phyloP scores from a whole-genome alignment of 1,140 invertebrate genomes.

The Cryptotermes secundus region DNA sequence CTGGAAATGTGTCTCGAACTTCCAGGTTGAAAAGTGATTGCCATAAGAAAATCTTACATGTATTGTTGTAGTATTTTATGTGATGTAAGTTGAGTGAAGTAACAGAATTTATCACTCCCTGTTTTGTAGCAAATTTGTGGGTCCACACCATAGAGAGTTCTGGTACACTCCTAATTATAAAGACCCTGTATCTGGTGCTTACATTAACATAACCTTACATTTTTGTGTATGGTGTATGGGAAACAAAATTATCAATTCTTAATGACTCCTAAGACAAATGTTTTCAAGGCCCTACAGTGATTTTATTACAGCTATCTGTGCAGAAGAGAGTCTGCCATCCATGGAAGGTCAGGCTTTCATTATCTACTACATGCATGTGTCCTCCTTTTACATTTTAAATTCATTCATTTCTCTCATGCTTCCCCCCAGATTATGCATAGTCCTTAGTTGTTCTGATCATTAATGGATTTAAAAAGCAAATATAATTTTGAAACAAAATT shows the following conservation, averaged over 20 bases:
- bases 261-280: background rate
- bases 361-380: background rate
- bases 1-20: background rate
- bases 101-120: background rate
- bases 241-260: background rate
- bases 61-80: background rate
- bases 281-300: background rate
- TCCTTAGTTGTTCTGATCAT: too few species aligned
- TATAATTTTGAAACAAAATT: too few species aligned
- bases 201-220: background rate
- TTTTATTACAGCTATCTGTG: background rate
- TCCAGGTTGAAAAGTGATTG: background rate
- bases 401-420: background rate
- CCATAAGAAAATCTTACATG: background rate
- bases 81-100: background rate
- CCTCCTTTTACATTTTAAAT: background rate
- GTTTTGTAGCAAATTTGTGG: background rate
- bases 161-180: background rate
- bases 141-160: background rate
- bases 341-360: background rate
- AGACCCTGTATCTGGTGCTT: constrained; percentile 11
- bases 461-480: too few species aligned
- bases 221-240: background rate
- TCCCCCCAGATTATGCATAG: too few species aligned
- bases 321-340: background rate